phyloP scores from a whole-genome alignment of 2,113 vertebrate species.

The Lycocorax pyrrhopterus region DNA sequence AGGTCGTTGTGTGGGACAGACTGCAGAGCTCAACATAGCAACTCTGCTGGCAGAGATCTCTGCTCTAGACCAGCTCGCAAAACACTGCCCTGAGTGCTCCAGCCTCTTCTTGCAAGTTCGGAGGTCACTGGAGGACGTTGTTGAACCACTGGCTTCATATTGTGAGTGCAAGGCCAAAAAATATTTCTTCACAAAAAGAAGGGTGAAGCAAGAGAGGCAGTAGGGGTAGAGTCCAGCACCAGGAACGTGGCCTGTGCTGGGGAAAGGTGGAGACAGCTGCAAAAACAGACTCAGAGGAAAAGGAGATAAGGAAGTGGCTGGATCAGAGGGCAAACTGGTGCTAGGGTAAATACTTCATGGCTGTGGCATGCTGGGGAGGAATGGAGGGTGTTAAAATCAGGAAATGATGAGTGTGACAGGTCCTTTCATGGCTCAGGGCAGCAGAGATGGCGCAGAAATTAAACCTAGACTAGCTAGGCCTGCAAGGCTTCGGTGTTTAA shows the following conservation, averaged over 20 bases:
- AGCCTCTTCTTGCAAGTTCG: neutral
- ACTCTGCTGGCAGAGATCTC: neutral
- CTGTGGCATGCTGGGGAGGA: neutral
- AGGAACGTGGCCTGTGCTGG: neutral
- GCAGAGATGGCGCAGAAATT: neutral
- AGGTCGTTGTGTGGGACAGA: neutral
- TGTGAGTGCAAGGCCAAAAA: neutral
- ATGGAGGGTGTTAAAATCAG: neutral
- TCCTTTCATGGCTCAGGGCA: neutral
- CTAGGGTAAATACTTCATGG: neutral
- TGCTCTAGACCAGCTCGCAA: neutral
- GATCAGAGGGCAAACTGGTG: neutral
- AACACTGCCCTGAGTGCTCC: neutral
- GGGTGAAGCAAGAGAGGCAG: neutral
- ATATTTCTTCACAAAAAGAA: neutral
- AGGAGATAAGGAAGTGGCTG: neutral
- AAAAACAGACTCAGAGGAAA: neutral
- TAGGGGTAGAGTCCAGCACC: neutral
- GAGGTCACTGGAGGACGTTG: neutral
- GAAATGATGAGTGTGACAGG: neutral
- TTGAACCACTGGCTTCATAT: rapidly evolving
- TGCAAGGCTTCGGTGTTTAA: neutral
- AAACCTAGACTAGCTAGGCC: neutral
- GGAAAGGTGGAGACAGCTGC: neutral
- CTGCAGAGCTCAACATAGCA: neutral